Percentiles rank a stretch among this genome's conserved stretches.
Evolutionary conservation across 2,888 invertebrate genomes (phyloP).

Genomic region (Hypena proboscidalis): DNA sequence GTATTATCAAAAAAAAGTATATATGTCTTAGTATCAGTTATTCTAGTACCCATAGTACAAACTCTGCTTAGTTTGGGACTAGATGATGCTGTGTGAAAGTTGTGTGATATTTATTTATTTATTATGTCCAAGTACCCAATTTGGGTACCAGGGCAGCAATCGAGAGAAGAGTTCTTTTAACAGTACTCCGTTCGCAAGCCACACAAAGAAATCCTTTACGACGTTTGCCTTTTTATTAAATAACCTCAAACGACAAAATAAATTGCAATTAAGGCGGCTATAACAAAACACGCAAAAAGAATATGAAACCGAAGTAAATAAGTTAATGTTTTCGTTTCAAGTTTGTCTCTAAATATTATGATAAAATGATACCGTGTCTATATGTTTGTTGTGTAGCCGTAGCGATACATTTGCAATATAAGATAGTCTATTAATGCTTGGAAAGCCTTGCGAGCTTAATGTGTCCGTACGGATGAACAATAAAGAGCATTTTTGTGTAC

Average conservation of each 20-base stretch:
- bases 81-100: no score
- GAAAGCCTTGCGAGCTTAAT: no score
- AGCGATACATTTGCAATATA: background rate
- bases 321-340: constrained; percentile 15
- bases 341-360: constrained; percentile 17
- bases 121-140: no score
- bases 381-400: background rate
- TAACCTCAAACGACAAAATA: constrained; percentile 22
- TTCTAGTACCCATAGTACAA: no score
- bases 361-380: constrained; percentile 18
- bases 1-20: no score
- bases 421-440: background rate
- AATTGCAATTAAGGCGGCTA: constrained; percentile 24
- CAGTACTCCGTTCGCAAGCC: background rate
- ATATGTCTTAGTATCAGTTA: no score
- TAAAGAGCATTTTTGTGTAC: no score
- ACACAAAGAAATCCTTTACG: constrained; percentile 10
- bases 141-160: background rate
- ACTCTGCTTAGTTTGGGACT: no score
- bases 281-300: constrained; percentile 14
- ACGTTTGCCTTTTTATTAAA: constrained; percentile 13
- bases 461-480: no score
- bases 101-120: no score
- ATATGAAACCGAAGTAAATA: constrained; percentile 7
- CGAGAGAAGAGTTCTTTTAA: background rate